Percentiles rank a stretch among this genome's conserved stretches.
phyloP scores from a whole-genome alignment of 2,797 vertebrate species.

The Falco biarmicus region DNA sequence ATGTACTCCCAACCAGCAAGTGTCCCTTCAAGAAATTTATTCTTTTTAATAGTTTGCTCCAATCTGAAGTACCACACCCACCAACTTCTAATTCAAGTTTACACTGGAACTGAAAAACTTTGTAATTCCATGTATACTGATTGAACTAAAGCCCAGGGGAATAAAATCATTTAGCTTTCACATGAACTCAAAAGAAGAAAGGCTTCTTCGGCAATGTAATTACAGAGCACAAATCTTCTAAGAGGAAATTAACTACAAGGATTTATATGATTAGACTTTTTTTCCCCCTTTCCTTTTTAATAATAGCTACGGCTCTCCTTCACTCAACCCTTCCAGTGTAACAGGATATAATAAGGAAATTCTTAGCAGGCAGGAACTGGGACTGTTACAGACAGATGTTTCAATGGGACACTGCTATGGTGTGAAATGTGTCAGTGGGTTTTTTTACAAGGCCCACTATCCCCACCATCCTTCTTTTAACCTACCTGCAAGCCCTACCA shows the following conservation, averaged over 20 bases:
- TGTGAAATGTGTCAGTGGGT: not conserved
- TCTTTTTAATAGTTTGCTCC: not conserved
- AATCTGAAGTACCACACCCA: not conserved
- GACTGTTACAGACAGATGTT: not conserved
- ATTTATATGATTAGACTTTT: slow-evolving; percentile 30
- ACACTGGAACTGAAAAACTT: not conserved
- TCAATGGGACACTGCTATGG: not conserved
- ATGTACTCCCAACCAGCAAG: not conserved
- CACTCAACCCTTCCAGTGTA: not conserved
- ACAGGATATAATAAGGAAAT: not conserved
- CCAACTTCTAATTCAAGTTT: not conserved
- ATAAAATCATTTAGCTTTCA: slow-evolving; percentile 43
- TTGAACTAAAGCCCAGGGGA: slow-evolving; percentile 41
- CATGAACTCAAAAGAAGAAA: slow-evolving; percentile 41
- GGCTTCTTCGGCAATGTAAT: slow-evolving; percentile 42
- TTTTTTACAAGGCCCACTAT: not conserved
- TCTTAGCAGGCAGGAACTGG: not conserved
- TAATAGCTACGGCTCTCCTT: not conserved
- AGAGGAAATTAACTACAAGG: slow-evolving; percentile 53
- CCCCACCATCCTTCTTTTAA: not conserved
- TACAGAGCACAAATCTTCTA: slow-evolving; percentile 42
- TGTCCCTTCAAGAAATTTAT: not conserved
- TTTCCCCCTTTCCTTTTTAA: not conserved
- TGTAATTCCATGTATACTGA: slow-evolving; percentile 1
- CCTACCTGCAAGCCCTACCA: not conserved